A percentile compares a stretch with the other conserved stretches of the same genome.
Evolutionary conservation across 1,140 invertebrate species (phyloP).

Genomic region (Anastrepha ludens): DNA sequence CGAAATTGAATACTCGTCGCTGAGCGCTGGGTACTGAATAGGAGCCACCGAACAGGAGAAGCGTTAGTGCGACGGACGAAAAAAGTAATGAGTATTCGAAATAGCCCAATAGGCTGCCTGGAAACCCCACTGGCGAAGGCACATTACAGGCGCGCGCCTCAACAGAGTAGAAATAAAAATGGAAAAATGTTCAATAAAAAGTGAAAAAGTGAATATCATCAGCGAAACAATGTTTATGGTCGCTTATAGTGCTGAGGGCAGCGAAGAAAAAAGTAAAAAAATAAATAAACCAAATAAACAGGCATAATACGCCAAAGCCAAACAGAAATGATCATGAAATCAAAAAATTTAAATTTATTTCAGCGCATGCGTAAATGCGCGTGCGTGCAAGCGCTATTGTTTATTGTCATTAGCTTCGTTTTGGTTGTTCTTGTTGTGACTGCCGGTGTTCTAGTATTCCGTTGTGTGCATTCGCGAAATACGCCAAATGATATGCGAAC

Average conservation of each 20-base stretch:
- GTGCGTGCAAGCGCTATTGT: too few species aligned
- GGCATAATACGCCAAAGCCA: too few species aligned
- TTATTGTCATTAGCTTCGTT: too few species aligned
- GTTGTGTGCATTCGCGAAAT: too few species aligned
- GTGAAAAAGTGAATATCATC: conserved; percentile 7
- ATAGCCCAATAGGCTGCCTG: background rate
- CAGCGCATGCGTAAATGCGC: background rate
- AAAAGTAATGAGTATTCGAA: background rate
- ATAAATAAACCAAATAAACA: background rate
- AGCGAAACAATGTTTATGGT: conserved; percentile 15
- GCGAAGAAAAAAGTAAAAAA: background rate
- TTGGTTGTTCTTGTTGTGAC: too few species aligned
- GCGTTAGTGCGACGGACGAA: background rate
- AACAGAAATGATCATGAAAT: conserved; percentile 1
- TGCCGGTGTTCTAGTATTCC: too few species aligned
- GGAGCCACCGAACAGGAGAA: background rate
- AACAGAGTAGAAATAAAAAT: background rate
- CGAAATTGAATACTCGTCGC: background rate
- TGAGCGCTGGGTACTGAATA: background rate
- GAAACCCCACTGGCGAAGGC: background rate
- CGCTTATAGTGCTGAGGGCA: background rate
- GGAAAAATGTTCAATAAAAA: background rate
- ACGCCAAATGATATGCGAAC: too few species aligned
- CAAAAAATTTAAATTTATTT: conserved; percentile 44
- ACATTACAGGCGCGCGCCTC: background rate